Evolutionary conservation across 2,113 vertebrate species (phyloP), one percentile per base, ranked within the genome.

Genomic region (Probosciger aterrimus): DNA sequence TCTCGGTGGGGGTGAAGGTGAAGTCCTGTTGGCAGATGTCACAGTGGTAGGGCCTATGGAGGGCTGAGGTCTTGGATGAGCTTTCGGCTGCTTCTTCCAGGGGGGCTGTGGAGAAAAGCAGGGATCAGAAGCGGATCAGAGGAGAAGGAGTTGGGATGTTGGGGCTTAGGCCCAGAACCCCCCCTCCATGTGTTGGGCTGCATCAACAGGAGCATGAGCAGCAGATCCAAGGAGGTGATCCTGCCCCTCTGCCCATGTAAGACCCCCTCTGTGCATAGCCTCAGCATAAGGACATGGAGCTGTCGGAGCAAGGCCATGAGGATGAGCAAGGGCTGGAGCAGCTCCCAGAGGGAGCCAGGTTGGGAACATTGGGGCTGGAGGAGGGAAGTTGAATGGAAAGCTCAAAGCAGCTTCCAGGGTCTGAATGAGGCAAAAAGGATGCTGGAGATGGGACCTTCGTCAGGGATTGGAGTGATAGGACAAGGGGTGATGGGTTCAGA

Each of bases 1-100:
- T 98, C 92, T 99, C 98, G 0, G 98, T 99, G 82, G 99, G 98
- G 0, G 99, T 99, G 82, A 99, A 97, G 16, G 81, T 95, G 62
- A 99, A 97, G 92, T 98, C 98, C 96, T 96, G 95, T 75, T 97
- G 86, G 73, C 99, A 99, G n/a, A 97, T 11, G 31, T 98, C 97
- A 3, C 99, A 99, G 97, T 94, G 98, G 95, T 98, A 99, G 23
- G 94, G 80, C 33, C 98, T 94, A 81, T 96, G 98, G 20, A 99
- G 97, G 37, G 93, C 85, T 0, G 98, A 97, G 1, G 18, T 5
- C 9, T 95, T 97, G 49, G 68, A 78, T 1, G 52, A 23, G 7
- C 24, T 9, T 2, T 86, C 44, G 0, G 90, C 52, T 4, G 5
- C 23, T 3, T 68, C 90, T 5, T 97, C 97, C 3, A 49, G 24